These are phyloP conservation scores for Hippocampus kuda DNA, from an alignment of 2,797 vertebrate species.

Conservation along the genomic window DNA sequence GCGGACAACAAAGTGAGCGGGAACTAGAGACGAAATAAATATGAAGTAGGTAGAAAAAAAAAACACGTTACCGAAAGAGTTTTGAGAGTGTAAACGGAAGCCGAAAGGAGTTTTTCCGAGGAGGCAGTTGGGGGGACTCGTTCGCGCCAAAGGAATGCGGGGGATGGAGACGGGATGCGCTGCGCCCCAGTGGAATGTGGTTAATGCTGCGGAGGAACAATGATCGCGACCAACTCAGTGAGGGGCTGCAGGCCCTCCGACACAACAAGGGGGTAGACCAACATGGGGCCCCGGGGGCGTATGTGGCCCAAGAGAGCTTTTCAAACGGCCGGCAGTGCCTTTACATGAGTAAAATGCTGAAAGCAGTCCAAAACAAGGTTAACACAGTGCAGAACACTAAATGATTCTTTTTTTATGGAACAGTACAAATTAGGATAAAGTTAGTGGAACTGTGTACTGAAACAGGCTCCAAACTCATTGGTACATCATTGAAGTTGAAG, in stretches of 20 bases:
- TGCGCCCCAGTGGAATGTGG: constrained; percentile 88
- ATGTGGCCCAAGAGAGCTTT: not conserved
- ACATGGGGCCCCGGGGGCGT: not conserved
- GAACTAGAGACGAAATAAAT: not conserved
- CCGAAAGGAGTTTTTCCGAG: constrained; percentile 38
- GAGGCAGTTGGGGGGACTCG: constrained; percentile 44
- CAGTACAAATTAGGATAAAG: too few relatives aligned
- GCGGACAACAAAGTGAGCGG: not conserved
- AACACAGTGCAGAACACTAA: too few relatives aligned
- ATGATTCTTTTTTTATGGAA: too few relatives aligned
- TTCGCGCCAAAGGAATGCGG: constrained; percentile 83
- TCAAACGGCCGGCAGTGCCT: not conserved
- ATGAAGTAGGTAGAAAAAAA: too few relatives aligned
- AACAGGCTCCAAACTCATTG: too few relatives aligned
- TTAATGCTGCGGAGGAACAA: constrained; percentile 85
- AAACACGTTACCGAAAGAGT: not conserved
- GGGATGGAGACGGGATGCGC: constrained; percentile 78
- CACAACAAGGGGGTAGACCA: not conserved
- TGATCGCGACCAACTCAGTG: constrained; percentile 77
- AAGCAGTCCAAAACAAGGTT: too few relatives aligned
- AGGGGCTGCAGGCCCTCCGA: constrained; percentile 64
- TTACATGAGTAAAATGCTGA: too few relatives aligned
- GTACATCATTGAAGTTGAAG: too few relatives aligned
- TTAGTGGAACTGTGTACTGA: too few relatives aligned
- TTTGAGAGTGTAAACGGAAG: not conserved